Evolutionary conservation across 1,140 invertebrate genomes (phyloP).

Genomic region (Drosophila pandora): DNA sequence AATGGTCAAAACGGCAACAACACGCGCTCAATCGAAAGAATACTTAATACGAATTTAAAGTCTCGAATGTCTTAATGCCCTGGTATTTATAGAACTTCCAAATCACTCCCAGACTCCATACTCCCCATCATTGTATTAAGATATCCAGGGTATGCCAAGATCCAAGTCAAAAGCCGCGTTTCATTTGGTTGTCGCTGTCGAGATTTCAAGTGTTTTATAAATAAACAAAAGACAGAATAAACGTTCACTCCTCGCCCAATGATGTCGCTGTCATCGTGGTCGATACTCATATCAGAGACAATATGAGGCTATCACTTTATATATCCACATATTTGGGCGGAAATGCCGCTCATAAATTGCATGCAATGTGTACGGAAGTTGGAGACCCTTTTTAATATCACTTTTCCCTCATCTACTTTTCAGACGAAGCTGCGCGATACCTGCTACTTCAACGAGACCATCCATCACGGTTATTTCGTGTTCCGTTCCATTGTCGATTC

Average conservation of each 20-base stretch:
- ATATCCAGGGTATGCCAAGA: slow-evolving; percentile 5
- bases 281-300: slow-evolving; percentile 25
- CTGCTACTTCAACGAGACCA: slow-evolving; percentile 83
- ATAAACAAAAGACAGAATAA: slow-evolving; percentile 59
- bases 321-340: slow-evolving; percentile 22
- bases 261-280: slow-evolving; percentile 39
- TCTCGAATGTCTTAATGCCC: background rate
- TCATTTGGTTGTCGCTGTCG: slow-evolving; percentile 59
- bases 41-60: background rate
- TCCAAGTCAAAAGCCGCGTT: slow-evolving; percentile 66
- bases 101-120: background rate
- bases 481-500: slow-evolving; percentile 82
- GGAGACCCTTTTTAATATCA: slow-evolving; percentile 1
- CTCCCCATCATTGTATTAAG: background rate
- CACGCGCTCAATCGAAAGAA: slow-evolving; percentile 13
- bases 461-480: slow-evolving; percentile 83
- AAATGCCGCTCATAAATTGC: slow-evolving; percentile 77
- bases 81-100: background rate
- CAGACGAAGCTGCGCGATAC: slow-evolving; percentile 82
- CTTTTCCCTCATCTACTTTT: slow-evolving; percentile 40
- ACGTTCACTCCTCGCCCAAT: slow-evolving; percentile 24
- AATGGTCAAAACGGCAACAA: slow-evolving; percentile 35
- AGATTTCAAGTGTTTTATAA: slow-evolving; percentile 79
- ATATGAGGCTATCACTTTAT: background rate
- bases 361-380: slow-evolving; percentile 44